Evolutionary conservation across 1,140 invertebrate genomes (phyloP), one percentile per base, ranked within the genome.

Genomic region (Diachasmimorpha longicaudata): DNA sequence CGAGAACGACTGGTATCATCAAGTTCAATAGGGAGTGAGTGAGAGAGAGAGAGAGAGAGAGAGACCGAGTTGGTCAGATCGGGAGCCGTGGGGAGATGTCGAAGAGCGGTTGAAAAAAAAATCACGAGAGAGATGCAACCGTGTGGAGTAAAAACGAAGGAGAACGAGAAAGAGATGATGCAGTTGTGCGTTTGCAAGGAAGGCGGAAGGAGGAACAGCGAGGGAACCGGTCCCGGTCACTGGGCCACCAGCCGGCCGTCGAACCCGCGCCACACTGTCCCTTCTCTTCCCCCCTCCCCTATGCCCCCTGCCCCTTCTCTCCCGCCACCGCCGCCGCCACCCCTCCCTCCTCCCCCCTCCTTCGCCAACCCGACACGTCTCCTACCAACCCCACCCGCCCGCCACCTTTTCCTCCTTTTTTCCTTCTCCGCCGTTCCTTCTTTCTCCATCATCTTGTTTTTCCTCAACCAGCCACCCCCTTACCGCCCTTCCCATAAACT

Each of bases 171-270:
- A 79, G 81, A 83, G 82, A 87, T 86, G 86, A 85, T 88, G 87
- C 86, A 87, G 86, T 88, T 87, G 85, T 88, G 86, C 87, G 87
- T 89, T 89, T 84, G 86, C 86, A 86, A 88, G 86, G 87, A 89
- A 88, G 87, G 87, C 87, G 87, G 87, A 89, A 89, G 87, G 86
- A 87, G 87, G 87, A 89, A 88, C 85, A 84, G 85, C 83, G 83
- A 88, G 86, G 86, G 86, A 89, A 88, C 87, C 87, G 87, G 87
- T 88, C 87, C 87, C 85, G 87, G 87, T 89, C 87, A 88, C 87
- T 89, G 86, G 87, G 87, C 85, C 86, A 88, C 87, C 86, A 87
- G 87, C 86, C 86, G 87, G 87, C 82, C 88, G 84, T 87, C 85
- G 88, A 89, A 88, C 87, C 82, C 87, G 77, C 78, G 77, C 78